Base-by-base conservation (phyloP, 2,888 invertebrate species). In the Lordiphosa andalusiaca region DNA sequence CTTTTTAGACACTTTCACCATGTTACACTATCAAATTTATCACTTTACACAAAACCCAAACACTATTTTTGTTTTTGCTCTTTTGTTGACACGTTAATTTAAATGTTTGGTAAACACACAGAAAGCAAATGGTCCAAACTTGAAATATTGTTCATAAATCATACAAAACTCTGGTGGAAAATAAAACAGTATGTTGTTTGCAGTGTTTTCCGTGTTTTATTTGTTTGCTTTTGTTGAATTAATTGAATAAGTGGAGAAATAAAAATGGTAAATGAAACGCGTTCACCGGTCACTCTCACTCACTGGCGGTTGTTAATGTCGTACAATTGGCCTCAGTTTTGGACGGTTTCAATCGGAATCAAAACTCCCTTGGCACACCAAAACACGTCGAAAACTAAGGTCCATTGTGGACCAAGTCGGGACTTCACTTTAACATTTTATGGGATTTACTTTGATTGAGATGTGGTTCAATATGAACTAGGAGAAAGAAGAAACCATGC, bases 321-420 rank as follows among this genome's bases (percentile, higher is more conserved):
- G 53, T 83, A 83, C 69, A 85, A 78, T 83, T 70, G 83, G 89
- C 89, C 89, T 89, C 89, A 89, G 89, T 89, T 89, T 89, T 89
- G 89, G 89, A 89, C 89, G 89, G 89, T 90, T 90, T 90, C 89
- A 90, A 89, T 90, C 84, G 88, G 88, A 89, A 84, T 84, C 72
- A 73, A 72, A 44, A 44, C 44, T 73, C 85, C 85, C 88, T 73
- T 84, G 65, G 77, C 88, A 89, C 89, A 89, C 89, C 89, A 90
- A 89, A 90, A 90, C 89, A 88, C 90, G 89, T 89, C 89, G 85
- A 89, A 90, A 89, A 89, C 89, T 90, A 90, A 90, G 88, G 80
- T 77, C 87, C 73, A 80, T 75, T 73, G 74, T 81, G 75, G 75
- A 74, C 76, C 67, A 12, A 36, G 16, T 35, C 39, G 19, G 30